phyloP scores from a whole-genome alignment of 2,113 vertebrate species.

The Fulica atra region DNA sequence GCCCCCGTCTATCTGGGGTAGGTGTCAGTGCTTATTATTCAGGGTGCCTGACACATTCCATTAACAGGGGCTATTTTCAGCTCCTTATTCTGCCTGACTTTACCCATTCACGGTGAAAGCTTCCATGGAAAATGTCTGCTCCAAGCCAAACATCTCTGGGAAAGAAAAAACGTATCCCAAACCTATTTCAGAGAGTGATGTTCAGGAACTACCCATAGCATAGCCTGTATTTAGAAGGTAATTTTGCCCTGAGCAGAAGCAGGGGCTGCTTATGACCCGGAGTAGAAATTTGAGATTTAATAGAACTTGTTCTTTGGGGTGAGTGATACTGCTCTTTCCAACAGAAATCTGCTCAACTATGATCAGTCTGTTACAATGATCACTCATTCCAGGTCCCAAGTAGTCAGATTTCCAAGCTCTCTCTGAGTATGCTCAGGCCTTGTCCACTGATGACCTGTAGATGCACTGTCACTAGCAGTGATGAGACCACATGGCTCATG shows the following conservation, averaged over 20 bases:
- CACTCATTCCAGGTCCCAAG: not conserved
- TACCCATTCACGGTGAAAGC: not conserved
- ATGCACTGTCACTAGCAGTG: not conserved
- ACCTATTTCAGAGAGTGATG: not conserved
- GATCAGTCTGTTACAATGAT: not conserved
- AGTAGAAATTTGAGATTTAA: not conserved
- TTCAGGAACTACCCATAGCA: not conserved
- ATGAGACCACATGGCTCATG: not conserved
- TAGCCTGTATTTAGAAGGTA: not conserved
- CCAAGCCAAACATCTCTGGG: not conserved
- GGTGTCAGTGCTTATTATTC: not conserved
- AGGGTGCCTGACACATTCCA: not conserved
- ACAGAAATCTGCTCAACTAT: not conserved
- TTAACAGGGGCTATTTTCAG: conserved; percentile 10
- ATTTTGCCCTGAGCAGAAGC: not conserved
- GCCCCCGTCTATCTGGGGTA: not conserved
- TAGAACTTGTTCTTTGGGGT: not conserved
- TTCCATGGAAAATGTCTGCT: not conserved
- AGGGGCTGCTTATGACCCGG: not conserved
- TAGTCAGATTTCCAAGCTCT: not conserved
- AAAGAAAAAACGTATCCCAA: not conserved
- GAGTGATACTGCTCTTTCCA: not conserved
- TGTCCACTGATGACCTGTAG: not conserved
- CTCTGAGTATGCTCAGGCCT: not conserved
- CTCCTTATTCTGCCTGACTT: conserved; percentile 1